These are phyloP conservation scores for Haliclona indistincta DNA, from an alignment of 37 sponge, comb jelly and placozoan species.

Conservation along the genomic window DNA sequence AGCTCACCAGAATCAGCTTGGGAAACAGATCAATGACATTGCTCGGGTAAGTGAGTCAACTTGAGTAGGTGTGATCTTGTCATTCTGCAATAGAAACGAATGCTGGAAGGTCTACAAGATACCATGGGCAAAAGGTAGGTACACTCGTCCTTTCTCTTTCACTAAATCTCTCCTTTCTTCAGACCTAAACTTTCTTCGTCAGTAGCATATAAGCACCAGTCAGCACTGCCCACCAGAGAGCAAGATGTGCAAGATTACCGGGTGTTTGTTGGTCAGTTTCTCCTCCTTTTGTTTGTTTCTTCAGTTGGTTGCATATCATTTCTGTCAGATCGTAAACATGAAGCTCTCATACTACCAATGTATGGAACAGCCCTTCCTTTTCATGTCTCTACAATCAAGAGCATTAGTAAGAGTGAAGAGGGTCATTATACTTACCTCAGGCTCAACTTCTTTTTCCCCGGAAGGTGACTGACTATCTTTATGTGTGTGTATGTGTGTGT, in stretches of 20 bases:
- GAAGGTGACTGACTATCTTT: slow-evolving; percentile 76
- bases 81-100: slow-evolving; percentile 49
- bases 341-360: slow-evolving; percentile 87
- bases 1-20: slow-evolving; percentile 81
- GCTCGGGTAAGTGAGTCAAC: slow-evolving; percentile 28
- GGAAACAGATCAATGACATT: slow-evolving; percentile 84
- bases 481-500: too few relatives aligned
- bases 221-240: slow-evolving; percentile 82
- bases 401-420: slow-evolving; percentile 95
- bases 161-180: slow-evolving; percentile 4
- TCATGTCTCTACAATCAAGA: slow-evolving; percentile 97
- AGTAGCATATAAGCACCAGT: slow-evolving; percentile 86
- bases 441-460: slow-evolving; percentile 93
- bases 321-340: slow-evolving; percentile 79
- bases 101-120: slow-evolving; percentile 37
- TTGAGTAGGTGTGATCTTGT: background rate
- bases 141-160: background rate
- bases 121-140: background rate
- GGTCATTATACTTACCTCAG: slow-evolving; percentile 93
- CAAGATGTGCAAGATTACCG: slow-evolving; percentile 80
- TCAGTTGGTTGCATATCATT: background rate
- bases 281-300: background rate
- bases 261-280: slow-evolving; percentile 85
- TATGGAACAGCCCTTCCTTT: slow-evolving; percentile 89
- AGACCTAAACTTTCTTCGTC: slow-evolving; percentile 65